Base-by-base conservation (phyloP, 2,888 invertebrate genomes). In the Aphodius granarius region DNA sequence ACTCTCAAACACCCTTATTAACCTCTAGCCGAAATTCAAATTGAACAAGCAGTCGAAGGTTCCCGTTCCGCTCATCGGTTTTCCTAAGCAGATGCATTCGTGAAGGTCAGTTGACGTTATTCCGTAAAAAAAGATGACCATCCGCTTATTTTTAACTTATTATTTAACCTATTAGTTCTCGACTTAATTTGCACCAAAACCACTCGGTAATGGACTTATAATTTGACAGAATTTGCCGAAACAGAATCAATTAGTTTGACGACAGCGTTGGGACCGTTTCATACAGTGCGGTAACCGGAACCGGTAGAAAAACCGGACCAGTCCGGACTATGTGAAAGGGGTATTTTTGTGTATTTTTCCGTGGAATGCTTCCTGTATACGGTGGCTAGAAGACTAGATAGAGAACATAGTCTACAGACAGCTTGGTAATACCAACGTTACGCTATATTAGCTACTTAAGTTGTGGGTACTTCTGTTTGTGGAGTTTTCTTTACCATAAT, bases 401-500 rank as follows among this genome's bases (percentile, higher is more conserved):
- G n/a, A n/a, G n/a, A n/a, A n/a, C n/a, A n/a, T n/a, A n/a, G n/a
- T n/a, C n/a, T n/a, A n/a, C n/a, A n/a, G n/a, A n/a, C 43, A 43
- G 43, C 43, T 43, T 13, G 43, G 43, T 2, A 1, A 43, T 43
- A 43, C 9, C 43, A 43, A 43, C 43, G 43, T 43, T 43, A 43
- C 43, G 43, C 68, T 68, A 21, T 20, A 68, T 68, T 68, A 21
- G 68, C 68, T 20, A 20, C 22, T 20, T 68, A n/a, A 20, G 68
- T 21, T 22, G n/a, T n/a, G 68, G 20, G 19, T 21, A 68, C 68
- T 68, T 20, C 21, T 68, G 68, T 20, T 68, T 19, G 68, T 68
- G 68, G 21, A 68, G 22, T 19, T 68, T 68, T 68, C 68, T 68
- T 68, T 68, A 68, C 19, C 22, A 22, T 68, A 68, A 68, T 68